Evolutionary conservation across 2,797 vertebrate species (phyloP).

Genomic region (Prunella strophiata): DNA sequence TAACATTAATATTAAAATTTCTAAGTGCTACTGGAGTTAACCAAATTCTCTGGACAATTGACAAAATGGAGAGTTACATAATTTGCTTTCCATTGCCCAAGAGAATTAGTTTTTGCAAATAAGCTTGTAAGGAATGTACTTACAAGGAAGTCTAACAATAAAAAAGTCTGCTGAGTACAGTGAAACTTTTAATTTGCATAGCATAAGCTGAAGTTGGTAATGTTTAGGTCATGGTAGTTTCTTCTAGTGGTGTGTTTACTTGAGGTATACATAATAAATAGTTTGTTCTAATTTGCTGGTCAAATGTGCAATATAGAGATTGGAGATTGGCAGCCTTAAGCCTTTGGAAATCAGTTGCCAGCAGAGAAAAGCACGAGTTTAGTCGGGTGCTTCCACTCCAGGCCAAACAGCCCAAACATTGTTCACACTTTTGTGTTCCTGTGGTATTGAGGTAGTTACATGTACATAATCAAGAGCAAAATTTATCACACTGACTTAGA

Average conservation of each 20-base stretch:
- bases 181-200: neutral
- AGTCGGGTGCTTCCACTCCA: neutral
- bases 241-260: neutral
- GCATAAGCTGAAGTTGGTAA: neutral
- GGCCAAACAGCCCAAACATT: neutral
- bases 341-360: neutral
- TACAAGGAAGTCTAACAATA: neutral
- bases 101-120: constrained; percentile 10
- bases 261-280: neutral
- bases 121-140: neutral
- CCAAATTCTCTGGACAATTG: neutral
- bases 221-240: neutral
- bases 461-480: neutral
- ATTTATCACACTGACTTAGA: neutral
- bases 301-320: neutral
- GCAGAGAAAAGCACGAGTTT: neutral
- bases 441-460: neutral
- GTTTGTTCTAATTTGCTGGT: neutral
- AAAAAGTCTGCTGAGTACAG: neutral
- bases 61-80: neutral
- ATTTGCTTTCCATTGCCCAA: neutral
- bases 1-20: neutral
- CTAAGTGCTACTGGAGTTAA: neutral
- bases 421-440: neutral
- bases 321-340: neutral